Base-by-base conservation (phyloP, 2,113 vertebrate species). In the Dipodomys ordii region DNA sequence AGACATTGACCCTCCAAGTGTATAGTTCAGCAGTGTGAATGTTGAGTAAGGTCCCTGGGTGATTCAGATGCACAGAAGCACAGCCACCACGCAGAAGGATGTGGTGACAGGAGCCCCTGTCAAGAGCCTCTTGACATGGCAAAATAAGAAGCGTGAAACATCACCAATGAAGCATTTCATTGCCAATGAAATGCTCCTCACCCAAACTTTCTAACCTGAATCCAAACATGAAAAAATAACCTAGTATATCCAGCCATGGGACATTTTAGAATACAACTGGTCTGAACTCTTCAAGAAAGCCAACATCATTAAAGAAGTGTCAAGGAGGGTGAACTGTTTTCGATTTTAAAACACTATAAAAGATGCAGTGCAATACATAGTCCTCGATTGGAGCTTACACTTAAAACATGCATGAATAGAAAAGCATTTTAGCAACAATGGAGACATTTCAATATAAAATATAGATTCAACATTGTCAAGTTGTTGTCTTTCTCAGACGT, bases 331-430 rank as follows among this genome's bases (percentile, higher is more conserved):
- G 15, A 23, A 3, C 73, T 74, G 27, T 32, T 89, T 90, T 80
- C 83, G 13, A 95, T 69, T 44, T 83, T 87, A 91, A 94, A 53
- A 27, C 30, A 39, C 28, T n/a, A 28, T 9, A 39, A 74, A 81
- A 69, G 44, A 84, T 18, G n/a, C 16, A 49, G 49, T 46, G 18
- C 3, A 64, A 76, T 13, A 0, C 27, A 83, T 57, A 86, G 86
- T 57, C 72, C 7, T 92, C 69, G 67, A 83, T 68, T 83, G 39
- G 64, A 22, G 2, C 62, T 76, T 32, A 27, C 9, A 83, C 20
- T 78, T 84, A 81, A 82, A 83, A 69, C n/a, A 80, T 39, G 69
- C 8, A 23, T 53, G 46, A 64, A 64, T 44, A 72, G 46, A 46
- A 28, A 83, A 86, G 28, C 15, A 12, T 32, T 60, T 65, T 80